These are phyloP conservation scores for Lampris incognitus DNA, from an alignment of 2,113 vertebrate species.

Conservation along the genomic window DNA sequence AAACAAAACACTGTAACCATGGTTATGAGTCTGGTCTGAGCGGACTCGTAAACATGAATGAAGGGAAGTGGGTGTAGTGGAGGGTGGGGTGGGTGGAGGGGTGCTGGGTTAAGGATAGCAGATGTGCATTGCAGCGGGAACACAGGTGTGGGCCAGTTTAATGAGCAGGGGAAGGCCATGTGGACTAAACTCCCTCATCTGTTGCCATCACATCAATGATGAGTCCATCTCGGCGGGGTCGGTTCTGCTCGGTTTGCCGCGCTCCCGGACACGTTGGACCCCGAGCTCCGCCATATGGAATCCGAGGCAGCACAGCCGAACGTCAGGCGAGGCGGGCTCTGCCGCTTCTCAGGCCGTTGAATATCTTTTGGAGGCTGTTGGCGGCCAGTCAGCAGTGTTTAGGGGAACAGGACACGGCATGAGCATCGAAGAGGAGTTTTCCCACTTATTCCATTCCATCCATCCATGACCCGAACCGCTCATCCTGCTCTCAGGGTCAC, in stretches of 20 bases:
- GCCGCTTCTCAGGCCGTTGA: too few relatives aligned
- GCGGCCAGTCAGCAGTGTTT: too few relatives aligned
- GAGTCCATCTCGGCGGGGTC: constrained; percentile 78
- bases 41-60: too few relatives aligned
- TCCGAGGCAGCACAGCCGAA: constrained; percentile 12
- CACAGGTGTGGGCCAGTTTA: constrained; percentile 77
- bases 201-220: constrained; percentile 78
- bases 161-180: constrained; percentile 74
- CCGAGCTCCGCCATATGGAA: constrained; percentile 60
- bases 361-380: too few relatives aligned
- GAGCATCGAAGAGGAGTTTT: too few relatives aligned
- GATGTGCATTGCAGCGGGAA: constrained; percentile 77
- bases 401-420: too few relatives aligned
- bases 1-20: constrained; percentile 40
- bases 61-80: too few relatives aligned
- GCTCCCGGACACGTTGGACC: constrained; percentile 57
- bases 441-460: too few relatives aligned
- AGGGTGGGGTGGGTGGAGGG: constrained; percentile 13
- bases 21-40: constrained; percentile 44
- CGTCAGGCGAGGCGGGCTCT: background rate
- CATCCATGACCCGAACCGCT: too few relatives aligned
- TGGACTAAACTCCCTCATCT: constrained; percentile 81
- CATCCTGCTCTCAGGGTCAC: too few relatives aligned
- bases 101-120: constrained; percentile 58
- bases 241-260: constrained; percentile 62